Evolutionary conservation across 2,113 vertebrate genomes (phyloP), one percentile per base, ranked within the genome.

Genomic region (Scatophagus argus): DNA sequence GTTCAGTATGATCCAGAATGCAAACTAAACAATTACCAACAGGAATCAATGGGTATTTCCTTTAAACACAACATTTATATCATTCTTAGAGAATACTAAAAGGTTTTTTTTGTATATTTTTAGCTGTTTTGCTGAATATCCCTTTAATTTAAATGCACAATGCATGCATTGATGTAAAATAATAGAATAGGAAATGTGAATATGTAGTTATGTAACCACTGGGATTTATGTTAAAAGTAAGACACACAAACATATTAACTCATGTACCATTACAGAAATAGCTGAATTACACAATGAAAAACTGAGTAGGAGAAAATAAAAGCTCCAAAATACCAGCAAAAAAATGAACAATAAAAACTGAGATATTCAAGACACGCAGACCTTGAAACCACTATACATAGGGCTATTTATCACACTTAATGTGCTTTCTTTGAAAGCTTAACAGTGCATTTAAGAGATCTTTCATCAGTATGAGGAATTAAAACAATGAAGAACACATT

Each of bases 381-480:
- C 39, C 32, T 54, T 43, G 27, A 52, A 62, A 61, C 59, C 67
- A 49, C 68, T 27, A 34, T 65, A 71, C 82, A 87, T 36, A 29
- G 10, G 49, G 41, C 69, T 58, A 79, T 89, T 76, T 56, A 81
- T 83, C 87, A 86, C 25, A 72, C n/a, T 49, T 46, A 79, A 85
- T 86, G 60, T 81, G 79, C 67, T 85, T 60, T 64, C 66, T 73
- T 80, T 82, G 58, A 62, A 87, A 72, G 79, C 62, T 61, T 74
- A 81, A 88, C 64, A 19, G 63, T 55, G 32, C 51, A 17, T 78
- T 70, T 83, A 77, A 81, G 55, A 54, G 41, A 70, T 84, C 60
- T 88, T 88, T 92, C 74, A 91, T 89, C 79, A 82, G 74, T 59
- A 34, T 51, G 58, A 75, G 63, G 58, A 82, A 86, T 71, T 69